Evolutionary conservation across 1,140 invertebrate genomes (phyloP).

Genomic region (Achroia grisella): DNA sequence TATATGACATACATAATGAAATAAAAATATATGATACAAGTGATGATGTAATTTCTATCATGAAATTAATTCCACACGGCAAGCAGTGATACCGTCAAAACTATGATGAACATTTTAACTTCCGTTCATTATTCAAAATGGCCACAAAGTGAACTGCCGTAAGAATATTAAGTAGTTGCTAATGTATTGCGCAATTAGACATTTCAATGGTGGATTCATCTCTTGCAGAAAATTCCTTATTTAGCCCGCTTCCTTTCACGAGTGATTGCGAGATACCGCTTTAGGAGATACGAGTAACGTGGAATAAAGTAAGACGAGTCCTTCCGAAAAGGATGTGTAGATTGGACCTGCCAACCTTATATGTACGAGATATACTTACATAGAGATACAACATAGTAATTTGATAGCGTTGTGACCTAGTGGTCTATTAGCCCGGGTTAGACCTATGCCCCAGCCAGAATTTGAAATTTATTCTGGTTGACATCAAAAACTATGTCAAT

Average conservation of each 20-base stretch:
- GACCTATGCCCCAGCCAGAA: no score
- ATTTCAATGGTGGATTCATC: neutral
- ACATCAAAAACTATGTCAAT: no score
- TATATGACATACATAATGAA: no score
- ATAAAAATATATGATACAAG: no score
- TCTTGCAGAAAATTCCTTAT: conserved; percentile 10
- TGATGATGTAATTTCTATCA: neutral
- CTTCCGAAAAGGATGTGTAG: conserved; percentile 3
- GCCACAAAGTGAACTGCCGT: neutral
- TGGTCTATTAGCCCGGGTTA: no score
- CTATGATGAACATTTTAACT: conserved; percentile 4
- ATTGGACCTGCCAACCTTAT: conserved; percentile 1
- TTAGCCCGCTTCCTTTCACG: conserved; percentile 15
- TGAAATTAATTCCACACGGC: conserved; percentile 2
- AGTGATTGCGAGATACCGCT: neutral
- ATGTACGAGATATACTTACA: no score
- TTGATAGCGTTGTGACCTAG: no score
- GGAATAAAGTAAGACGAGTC: conserved; percentile 17
- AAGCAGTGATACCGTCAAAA: conserved; percentile 6
- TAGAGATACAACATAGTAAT: no score
- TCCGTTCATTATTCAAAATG: conserved; percentile 20
- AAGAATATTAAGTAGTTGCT: conserved; percentile 19
- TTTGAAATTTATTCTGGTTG: no score
- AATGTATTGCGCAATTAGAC: conserved; percentile 17
- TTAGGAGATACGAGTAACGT: conserved; percentile 6